Percentiles rank a stretch among this genome's conserved stretches.
These are phyloP conservation scores for Prosopocoilus inquinatus DNA, from an alignment of 2,888 invertebrate genomes.

Conservation along the genomic window DNA sequence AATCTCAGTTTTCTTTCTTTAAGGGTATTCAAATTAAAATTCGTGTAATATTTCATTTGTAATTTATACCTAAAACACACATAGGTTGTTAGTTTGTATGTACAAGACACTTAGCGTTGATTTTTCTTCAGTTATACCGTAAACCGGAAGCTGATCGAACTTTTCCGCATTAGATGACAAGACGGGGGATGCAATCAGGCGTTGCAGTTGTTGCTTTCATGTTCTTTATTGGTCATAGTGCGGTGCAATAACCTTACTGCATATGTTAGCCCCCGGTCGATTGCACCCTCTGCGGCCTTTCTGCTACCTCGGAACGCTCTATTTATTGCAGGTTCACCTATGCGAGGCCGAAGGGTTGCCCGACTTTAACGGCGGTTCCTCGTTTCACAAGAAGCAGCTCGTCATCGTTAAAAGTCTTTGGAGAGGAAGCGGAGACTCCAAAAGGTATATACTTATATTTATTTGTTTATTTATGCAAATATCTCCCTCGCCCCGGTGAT, in stretches of 20 bases:
- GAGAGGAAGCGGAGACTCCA: slow-evolving; percentile 58
- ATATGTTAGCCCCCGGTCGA: slow-evolving; percentile 21
- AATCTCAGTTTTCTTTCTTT: no score
- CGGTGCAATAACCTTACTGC: slow-evolving; percentile 25
- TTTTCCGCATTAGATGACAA: slow-evolving; percentile 13
- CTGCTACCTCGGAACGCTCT: background rate
- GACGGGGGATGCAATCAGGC: slow-evolving; percentile 29
- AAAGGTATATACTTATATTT: slow-evolving; percentile 50
- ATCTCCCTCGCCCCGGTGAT: no score
- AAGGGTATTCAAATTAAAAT: no score
- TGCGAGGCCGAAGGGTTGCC: slow-evolving; percentile 76
- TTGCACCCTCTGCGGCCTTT: slow-evolving; percentile 10
- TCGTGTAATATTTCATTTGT: no score
- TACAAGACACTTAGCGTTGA: no score
- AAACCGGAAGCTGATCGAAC: no score
- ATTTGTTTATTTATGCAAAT: background rate
- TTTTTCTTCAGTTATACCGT: no score
- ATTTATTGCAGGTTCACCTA: slow-evolving; percentile 62
- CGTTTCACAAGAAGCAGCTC: slow-evolving; percentile 67
- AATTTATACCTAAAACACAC: no score
- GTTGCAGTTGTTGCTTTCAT: slow-evolving; percentile 34
- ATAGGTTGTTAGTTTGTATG: no score
- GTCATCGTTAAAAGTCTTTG: slow-evolving; percentile 75
- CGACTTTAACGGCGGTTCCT: slow-evolving; percentile 64
- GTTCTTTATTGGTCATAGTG: slow-evolving; percentile 27